These are phyloP conservation scores for Mesochorus sp. DNA, from an alignment of 2,888 invertebrate species.

Conservation along the genomic window DNA sequence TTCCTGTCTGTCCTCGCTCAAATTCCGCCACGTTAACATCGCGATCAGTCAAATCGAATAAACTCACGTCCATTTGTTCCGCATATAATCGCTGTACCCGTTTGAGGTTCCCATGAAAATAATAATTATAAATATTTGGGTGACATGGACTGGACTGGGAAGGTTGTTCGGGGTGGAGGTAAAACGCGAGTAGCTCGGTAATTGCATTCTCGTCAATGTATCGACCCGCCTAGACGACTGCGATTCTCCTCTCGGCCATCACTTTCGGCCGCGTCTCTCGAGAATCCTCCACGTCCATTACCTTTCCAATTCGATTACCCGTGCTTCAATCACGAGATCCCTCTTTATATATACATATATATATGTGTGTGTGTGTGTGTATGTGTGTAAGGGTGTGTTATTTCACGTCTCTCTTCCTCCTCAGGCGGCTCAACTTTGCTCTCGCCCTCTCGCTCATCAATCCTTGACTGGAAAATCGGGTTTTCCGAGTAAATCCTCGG, in stretches of 20 bases:
- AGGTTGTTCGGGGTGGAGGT: slow-evolving; percentile 2
- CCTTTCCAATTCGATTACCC: slow-evolving; percentile 67
- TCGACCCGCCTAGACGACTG: slow-evolving; percentile 63
- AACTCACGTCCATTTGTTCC: too few species aligned
- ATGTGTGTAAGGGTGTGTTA: neutral
- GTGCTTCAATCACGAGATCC: slow-evolving; percentile 64
- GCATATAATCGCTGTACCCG: too few species aligned
- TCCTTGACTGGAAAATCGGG: slow-evolving; percentile 57
- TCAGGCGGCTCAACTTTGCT: slow-evolving; percentile 48
- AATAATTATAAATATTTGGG: too few species aligned
- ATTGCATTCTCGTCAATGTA: slow-evolving; percentile 67
- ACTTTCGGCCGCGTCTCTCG: slow-evolving; percentile 54
- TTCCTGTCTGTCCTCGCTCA: too few species aligned
- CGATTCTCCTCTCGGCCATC: slow-evolving; percentile 49
- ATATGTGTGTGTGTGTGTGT: neutral
- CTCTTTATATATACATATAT: slow-evolving; percentile 15
- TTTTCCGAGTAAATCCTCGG: slow-evolving; percentile 45
- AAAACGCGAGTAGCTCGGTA: slow-evolving; percentile 60
- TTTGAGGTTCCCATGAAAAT: too few species aligned
- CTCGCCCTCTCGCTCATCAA: slow-evolving; percentile 48
- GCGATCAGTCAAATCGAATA: too few species aligned
- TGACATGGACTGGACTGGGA: too few species aligned
- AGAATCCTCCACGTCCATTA: slow-evolving; percentile 65
- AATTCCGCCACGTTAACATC: too few species aligned
- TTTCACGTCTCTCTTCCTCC: slow-evolving; percentile 14